A percentile compares a stretch with the other conserved stretches of the same genome.
Conservation (phyloP, 2,113 vertebrate genomes). For the Diadophis punctatus region DNA sequence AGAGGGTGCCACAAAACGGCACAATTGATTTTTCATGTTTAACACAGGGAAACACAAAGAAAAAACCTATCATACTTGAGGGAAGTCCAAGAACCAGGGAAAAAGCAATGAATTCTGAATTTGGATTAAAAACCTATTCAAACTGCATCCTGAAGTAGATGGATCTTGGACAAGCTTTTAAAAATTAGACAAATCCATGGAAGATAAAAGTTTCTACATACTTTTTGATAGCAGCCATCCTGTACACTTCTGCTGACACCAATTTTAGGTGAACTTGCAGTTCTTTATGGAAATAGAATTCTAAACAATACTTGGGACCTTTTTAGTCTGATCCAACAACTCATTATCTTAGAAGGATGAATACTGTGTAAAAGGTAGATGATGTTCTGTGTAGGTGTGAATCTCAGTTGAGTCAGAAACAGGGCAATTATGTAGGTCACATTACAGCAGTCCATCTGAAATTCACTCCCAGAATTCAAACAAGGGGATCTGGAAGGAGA, state of each 20-base stretch:
- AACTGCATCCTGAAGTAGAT: not conserved
- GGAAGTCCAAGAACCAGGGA: not conserved
- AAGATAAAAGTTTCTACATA: not conserved
- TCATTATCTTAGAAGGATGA: not conserved
- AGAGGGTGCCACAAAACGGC: too few relatives aligned
- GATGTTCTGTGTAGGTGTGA: not conserved
- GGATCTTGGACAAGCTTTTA: not conserved
- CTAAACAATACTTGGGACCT: not conserved
- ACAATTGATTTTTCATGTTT: not conserved
- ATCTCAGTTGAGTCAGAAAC: not conserved
- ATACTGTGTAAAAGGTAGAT: not conserved
- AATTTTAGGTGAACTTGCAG: not conserved
- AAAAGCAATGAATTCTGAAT: not conserved
- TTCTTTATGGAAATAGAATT: not conserved
- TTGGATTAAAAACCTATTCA: not conserved
- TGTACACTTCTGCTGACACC: not conserved
- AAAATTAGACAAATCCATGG: not conserved
- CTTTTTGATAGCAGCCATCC: not conserved
- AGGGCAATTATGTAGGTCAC: not conserved
- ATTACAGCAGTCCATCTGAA: not conserved
- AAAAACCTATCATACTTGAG: not conserved
- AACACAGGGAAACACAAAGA: not conserved
- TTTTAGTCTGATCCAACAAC: not conserved
- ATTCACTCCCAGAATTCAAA: not conserved
- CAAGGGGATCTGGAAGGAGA: not conserved